phyloP scores from a whole-genome alignment of 2,113 vertebrate genomes.

The Bos indicus region DNA sequence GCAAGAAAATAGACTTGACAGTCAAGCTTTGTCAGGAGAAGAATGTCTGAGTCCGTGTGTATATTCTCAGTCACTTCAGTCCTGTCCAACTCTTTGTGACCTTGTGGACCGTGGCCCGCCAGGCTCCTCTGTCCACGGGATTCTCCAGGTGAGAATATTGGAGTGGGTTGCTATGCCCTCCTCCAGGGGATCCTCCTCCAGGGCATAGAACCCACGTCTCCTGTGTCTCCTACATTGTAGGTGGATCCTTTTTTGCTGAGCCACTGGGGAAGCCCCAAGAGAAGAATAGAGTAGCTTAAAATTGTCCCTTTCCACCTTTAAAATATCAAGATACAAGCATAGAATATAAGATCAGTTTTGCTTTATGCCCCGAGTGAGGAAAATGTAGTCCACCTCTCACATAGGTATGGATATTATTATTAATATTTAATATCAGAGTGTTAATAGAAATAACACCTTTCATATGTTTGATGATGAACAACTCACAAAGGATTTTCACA shows the following conservation, averaged over 20 bases:
- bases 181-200: not conserved
- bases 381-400: not conserved
- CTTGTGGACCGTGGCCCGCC: not conserved
- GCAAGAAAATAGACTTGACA: constrained; percentile 17
- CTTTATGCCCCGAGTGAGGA: not conserved
- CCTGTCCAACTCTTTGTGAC: not conserved
- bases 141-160: not conserved
- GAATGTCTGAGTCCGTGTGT: not conserved
- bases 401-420: not conserved
- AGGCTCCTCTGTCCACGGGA: not conserved
- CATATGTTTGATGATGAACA: not conserved
- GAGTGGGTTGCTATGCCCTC: not conserved
- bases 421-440: not conserved
- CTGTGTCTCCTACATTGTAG: not conserved
- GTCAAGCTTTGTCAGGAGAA: not conserved
- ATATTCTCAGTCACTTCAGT: not conserved
- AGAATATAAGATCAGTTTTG: not conserved
- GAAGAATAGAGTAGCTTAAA: not conserved
- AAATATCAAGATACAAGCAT: not conserved
- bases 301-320: not conserved
- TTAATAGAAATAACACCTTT: not conserved
- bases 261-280: not conserved
- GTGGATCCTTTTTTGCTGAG: not conserved
- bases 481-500: not conserved
- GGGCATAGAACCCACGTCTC: not conserved